Evolutionary conservation across 2,797 vertebrate species (phyloP).

Genomic region (Lophotriccus pileatus): DNA sequence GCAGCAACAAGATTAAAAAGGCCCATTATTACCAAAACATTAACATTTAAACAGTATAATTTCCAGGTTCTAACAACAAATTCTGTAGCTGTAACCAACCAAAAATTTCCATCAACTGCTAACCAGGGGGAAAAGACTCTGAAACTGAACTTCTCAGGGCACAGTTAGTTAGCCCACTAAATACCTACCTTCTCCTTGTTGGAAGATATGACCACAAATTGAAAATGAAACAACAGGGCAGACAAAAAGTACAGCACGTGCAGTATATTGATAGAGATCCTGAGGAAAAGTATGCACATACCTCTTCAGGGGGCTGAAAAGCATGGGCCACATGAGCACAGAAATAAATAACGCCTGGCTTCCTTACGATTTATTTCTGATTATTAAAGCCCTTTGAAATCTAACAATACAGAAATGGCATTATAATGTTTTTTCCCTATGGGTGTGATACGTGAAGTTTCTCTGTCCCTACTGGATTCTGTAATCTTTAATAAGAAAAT

Average conservation of each 20-base stretch:
- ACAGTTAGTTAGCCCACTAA: background rate
- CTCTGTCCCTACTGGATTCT: background rate
- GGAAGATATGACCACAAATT: background rate
- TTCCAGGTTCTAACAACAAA: background rate
- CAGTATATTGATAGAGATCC: background rate
- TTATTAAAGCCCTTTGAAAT: background rate
- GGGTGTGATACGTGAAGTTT: background rate
- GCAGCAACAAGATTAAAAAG: background rate
- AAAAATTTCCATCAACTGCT: background rate
- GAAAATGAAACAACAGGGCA: background rate
- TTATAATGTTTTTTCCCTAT: background rate
- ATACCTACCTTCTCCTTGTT: background rate
- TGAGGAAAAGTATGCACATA: background rate
- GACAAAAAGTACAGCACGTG: fast-evolving
- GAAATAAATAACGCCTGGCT: background rate
- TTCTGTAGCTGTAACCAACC: background rate
- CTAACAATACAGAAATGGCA: background rate
- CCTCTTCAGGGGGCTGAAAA: background rate
- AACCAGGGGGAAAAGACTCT: background rate
- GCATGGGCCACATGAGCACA: background rate
- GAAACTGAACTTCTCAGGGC: background rate
- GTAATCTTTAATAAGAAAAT: background rate
- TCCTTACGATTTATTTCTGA: background rate
- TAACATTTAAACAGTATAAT: background rate
- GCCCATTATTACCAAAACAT: background rate